Conservation (phyloP, 2,888 invertebrate species). For the Cyclophora punctaria region DNA sequence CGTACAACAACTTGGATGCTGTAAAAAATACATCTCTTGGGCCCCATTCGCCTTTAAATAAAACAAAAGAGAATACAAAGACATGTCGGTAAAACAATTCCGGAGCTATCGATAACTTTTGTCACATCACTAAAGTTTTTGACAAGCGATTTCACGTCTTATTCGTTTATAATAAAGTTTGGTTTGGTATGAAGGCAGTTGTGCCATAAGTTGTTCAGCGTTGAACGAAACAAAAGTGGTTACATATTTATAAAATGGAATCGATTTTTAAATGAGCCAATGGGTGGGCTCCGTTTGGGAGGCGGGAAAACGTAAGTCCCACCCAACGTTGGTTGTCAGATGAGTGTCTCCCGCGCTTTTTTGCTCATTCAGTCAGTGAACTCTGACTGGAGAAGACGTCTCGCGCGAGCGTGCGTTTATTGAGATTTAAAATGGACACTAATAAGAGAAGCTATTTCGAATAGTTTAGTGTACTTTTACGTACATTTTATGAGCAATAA, state of each 20-base stretch:
- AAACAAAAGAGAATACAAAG: conserved; percentile 71
- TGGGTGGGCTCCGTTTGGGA: conserved; percentile 49
- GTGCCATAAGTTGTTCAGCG: too few species aligned
- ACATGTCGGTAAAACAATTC: conserved; percentile 74
- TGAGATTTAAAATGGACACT: neutral
- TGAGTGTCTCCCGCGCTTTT: conserved; percentile 57
- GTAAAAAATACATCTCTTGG: conserved; percentile 53
- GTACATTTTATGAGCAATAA: too few species aligned
- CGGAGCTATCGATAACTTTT: conserved; percentile 33
- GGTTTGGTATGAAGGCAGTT: too few species aligned
- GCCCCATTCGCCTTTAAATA: conserved; percentile 63
- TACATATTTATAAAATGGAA: conserved; percentile 75
- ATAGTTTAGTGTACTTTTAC: too few species aligned
- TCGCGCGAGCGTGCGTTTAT: conserved; percentile 12
- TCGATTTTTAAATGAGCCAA: conserved; percentile 74
- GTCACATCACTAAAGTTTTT: conserved; percentile 33
- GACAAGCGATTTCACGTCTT: conserved; percentile 3
- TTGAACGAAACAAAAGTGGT: conserved; percentile 51
- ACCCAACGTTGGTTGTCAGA: conserved; percentile 59
- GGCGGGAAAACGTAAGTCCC: conserved; percentile 59
- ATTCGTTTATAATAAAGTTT: too few species aligned
- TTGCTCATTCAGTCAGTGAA: conserved; percentile 62
- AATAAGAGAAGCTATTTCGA: too few species aligned
- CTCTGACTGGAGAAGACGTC: conserved; percentile 38
- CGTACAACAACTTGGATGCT: conserved; percentile 36